phyloP scores from a whole-genome alignment of 2,888 invertebrate species.

The Philhelius pedissequus region DNA sequence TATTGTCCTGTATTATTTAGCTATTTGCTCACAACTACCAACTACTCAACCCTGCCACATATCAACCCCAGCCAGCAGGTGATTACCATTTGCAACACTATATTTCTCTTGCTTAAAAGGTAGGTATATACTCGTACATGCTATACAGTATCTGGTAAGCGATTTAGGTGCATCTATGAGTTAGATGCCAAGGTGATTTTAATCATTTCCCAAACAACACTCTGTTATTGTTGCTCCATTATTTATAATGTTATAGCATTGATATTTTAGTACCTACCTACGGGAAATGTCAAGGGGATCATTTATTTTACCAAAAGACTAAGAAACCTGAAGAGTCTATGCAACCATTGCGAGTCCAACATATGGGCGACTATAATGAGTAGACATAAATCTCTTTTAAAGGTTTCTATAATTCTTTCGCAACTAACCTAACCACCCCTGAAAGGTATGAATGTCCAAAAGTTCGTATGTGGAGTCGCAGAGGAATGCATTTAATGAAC shows the following conservation, averaged over 20 bases:
- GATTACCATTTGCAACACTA: constrained; percentile 12
- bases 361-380: constrained; percentile 35
- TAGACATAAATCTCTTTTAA: constrained; percentile 19
- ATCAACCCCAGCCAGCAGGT: not conserved
- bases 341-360: not conserved
- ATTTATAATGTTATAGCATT: constrained; percentile 50
- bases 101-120: not conserved
- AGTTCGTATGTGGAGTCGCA: constrained; percentile 5
- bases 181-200: constrained; percentile 55
- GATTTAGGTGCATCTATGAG: not conserved
- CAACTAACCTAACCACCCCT: not conserved
- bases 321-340: not conserved
- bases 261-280: constrained; percentile 13
- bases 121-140: too few relatives aligned
- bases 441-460: not conserved
- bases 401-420: not conserved
- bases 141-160: not conserved
- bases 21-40: constrained; percentile 22
- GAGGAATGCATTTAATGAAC: constrained; percentile 41
- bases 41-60: not conserved
- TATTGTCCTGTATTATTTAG: constrained; percentile 47
- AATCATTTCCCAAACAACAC: constrained; percentile 18
- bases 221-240: constrained; percentile 51
- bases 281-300: constrained; percentile 54
- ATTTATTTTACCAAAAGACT: constrained; percentile 26